phyloP scores from a whole-genome alignment of 2,797 vertebrate genomes.

The Gambusia yucatana region DNA sequence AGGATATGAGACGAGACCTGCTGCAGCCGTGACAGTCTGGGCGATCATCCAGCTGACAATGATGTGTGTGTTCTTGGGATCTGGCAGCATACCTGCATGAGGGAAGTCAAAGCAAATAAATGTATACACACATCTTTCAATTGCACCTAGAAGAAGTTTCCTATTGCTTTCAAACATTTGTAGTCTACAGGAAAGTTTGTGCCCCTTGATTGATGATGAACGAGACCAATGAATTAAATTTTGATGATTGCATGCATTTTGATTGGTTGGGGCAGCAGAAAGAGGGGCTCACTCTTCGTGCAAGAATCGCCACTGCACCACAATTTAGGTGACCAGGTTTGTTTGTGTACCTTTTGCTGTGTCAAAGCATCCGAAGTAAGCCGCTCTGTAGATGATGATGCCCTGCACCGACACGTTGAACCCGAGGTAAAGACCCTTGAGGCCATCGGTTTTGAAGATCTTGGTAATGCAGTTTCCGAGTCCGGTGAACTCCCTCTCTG shows the following conservation, averaged over 20 bases:
- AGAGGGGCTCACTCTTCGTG: background rate
- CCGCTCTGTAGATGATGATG: constrained; percentile 99
- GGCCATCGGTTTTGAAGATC: constrained; percentile 94
- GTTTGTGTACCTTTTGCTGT: constrained; percentile 92
- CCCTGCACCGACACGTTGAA: constrained; percentile 99
- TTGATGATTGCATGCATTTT: background rate
- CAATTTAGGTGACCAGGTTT: constrained; percentile 1
- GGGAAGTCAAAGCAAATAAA: background rate
- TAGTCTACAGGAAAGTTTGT: background rate
- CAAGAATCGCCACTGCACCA: background rate
- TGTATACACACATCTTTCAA: background rate
- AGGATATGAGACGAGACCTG: constrained; percentile 94
- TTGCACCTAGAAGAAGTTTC: background rate
- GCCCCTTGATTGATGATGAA: background rate
- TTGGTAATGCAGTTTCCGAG: constrained; percentile 92
- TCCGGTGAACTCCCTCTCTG: constrained; percentile 92
- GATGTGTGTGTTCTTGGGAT: constrained; percentile 98
- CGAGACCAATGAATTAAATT: background rate
- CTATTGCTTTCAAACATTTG: background rate
- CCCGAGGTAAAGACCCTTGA: constrained; percentile 93
- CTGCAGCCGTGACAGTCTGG: constrained; percentile 92
- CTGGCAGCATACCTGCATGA: constrained; percentile 93
- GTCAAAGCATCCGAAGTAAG: constrained; percentile 98
- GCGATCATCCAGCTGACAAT: constrained; percentile 98
- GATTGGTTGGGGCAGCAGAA: background rate